phyloP scores from a whole-genome alignment of 2,888 invertebrate species.

The Sepioteuthis lessoniana region DNA sequence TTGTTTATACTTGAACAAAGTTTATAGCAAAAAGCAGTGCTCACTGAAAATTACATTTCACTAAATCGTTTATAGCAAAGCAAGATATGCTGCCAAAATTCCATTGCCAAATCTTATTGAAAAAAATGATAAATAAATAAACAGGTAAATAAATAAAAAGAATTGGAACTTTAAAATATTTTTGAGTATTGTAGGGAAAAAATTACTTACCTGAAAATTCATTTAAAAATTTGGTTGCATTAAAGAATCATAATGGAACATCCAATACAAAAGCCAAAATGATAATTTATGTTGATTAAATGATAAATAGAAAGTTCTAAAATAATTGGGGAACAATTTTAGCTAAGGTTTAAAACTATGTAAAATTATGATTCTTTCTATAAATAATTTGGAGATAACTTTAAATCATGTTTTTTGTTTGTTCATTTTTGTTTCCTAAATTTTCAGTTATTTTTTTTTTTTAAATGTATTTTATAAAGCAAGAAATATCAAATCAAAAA shows the following conservation, averaged over 20 bases:
- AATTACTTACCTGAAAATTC: conserved; percentile 33
- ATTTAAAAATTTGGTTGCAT: background rate
- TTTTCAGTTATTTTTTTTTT: too few species aligned
- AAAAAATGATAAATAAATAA: background rate
- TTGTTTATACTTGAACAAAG: background rate
- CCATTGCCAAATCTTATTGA: background rate
- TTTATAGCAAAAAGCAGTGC: conserved; percentile 1
- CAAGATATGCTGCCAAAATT: background rate
- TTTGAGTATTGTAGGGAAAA: background rate
- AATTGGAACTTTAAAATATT: background rate
- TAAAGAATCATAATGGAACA: conserved; percentile 33
- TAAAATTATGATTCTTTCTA: background rate
- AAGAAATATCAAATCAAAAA: too few species aligned
- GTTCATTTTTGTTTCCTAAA: too few species aligned
- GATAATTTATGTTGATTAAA: background rate
- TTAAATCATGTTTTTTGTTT: too few species aligned
- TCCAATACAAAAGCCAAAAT: conserved; percentile 33
- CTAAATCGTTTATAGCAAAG: background rate
- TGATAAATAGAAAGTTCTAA: background rate
- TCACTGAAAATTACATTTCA: background rate
- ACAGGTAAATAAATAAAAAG: background rate
- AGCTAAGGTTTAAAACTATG: background rate
- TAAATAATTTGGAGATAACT: too few species aligned
- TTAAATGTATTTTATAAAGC: too few species aligned
- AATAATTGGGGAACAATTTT: background rate